phyloP scores from a whole-genome alignment of 2,888 invertebrate species.

The Amiota minor region DNA sequence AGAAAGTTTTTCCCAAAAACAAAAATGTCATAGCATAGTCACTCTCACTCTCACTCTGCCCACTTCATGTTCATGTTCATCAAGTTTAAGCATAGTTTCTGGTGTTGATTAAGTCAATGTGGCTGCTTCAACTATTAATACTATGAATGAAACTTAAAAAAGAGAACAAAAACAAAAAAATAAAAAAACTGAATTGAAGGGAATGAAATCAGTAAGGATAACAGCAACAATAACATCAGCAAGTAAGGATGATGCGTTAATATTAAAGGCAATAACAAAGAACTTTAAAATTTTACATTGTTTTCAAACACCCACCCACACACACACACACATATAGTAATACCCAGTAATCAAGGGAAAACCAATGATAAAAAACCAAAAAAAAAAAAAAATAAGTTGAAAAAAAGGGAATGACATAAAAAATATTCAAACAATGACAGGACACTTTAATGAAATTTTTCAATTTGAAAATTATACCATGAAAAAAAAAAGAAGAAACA shows the following conservation, averaged over 20 bases:
- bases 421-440: slow-evolving; percentile 18
- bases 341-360: too few species aligned
- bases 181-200: too few species aligned
- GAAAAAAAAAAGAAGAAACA: neutral
- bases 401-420: neutral
- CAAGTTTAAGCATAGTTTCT: slow-evolving; percentile 1
- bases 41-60: too few species aligned
- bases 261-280: too few species aligned
- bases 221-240: slow-evolving; percentile 35
- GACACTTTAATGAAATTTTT: slow-evolving; percentile 26
- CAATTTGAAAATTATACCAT: slow-evolving; percentile 25
- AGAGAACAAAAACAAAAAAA: too few species aligned
- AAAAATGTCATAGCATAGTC: neutral
- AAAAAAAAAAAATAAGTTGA: slow-evolving; percentile 10
- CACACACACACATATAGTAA: too few species aligned
- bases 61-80: too few species aligned
- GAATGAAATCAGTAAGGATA: too few species aligned
- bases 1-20: slow-evolving; percentile 12
- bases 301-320: too few species aligned
- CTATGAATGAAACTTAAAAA: too few species aligned
- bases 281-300: too few species aligned
- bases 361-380: neutral
- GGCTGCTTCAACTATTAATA: neutral
- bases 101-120: slow-evolving; percentile 12
- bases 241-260: neutral